Percentiles rank a stretch among this genome's conserved stretches.
Conservation (phyloP, 2,888 invertebrate species). For the Myopa tessellatipennis region DNA sequence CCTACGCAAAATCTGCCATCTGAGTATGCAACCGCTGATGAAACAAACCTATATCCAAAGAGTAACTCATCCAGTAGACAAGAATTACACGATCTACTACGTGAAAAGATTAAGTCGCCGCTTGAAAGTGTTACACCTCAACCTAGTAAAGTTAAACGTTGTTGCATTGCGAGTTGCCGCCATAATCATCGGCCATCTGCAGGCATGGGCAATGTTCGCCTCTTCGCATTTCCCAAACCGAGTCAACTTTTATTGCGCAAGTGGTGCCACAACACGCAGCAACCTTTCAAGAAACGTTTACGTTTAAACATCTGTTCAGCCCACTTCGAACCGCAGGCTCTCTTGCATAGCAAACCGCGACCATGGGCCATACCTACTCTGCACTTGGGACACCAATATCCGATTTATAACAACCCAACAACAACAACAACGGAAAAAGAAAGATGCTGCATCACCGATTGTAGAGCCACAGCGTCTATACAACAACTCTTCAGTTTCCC, state of each 20-base stretch:
- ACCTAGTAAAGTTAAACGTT: constrained; percentile 9
- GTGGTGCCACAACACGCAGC: constrained; percentile 60
- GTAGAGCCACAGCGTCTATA: constrained; percentile 59
- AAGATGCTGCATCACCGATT: constrained; percentile 60
- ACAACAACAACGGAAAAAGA: constrained; percentile 43
- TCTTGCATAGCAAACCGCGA: constrained; percentile 56
- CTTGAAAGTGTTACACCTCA: neutral
- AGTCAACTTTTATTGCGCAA: constrained; percentile 55
- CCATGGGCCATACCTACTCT: constrained; percentile 60
- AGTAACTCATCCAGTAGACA: neutral
- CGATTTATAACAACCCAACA: constrained; percentile 36
- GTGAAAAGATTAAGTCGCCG: neutral
- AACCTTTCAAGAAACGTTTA: constrained; percentile 47
- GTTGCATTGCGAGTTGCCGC: constrained; percentile 19
- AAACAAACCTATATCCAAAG: no score
- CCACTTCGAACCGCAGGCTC: constrained; percentile 60
- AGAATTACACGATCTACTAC: neutral
- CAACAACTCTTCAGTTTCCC: constrained; percentile 55
- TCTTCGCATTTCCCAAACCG: constrained; percentile 56
- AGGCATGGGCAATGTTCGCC: constrained; percentile 55
- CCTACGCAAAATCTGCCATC: constrained; percentile 48
- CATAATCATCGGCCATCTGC: neutral
- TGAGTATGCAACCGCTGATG: neutral
- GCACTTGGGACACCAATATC: constrained; percentile 54
- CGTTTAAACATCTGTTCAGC: constrained; percentile 53